These are phyloP conservation scores for Bothrops jararaca DNA, from an alignment of 2,113 vertebrate species.

Conservation along the genomic window DNA sequence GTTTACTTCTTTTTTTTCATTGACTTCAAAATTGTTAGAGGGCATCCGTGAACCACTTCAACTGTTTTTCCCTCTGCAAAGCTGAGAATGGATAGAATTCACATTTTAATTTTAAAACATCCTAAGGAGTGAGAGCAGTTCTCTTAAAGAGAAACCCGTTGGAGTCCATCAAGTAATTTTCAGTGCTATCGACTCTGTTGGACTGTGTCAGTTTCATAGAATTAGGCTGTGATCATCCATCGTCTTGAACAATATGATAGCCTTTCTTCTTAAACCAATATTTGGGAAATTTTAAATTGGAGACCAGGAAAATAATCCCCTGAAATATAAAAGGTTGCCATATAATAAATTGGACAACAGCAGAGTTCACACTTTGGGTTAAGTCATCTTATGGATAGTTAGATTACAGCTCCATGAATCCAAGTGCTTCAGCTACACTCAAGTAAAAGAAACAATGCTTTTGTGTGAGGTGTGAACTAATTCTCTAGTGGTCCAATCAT, in stretches of 20 bases:
- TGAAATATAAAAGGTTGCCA: not conserved
- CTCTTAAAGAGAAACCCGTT: not conserved
- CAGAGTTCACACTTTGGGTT: not conserved
- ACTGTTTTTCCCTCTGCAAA: not conserved
- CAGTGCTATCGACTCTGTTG: not conserved
- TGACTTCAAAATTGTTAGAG: not conserved
- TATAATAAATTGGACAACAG: not conserved
- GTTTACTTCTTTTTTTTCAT: not conserved
- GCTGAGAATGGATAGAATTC: not conserved
- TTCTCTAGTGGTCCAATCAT: not conserved
- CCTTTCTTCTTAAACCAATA: not conserved
- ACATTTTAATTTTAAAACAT: not conserved
- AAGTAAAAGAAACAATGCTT: not conserved
- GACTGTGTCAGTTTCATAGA: not conserved
- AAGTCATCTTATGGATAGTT: not conserved
- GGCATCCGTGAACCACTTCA: not conserved
- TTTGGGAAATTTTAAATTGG: not conserved
- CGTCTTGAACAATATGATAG: not conserved
- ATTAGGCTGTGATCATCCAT: too few species aligned
- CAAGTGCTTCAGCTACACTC: not conserved
- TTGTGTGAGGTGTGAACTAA: not conserved
- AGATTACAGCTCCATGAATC: not conserved
- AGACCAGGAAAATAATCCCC: not conserved
- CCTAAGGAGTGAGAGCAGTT: not conserved
- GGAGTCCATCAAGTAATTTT: not conserved